phyloP scores from a whole-genome alignment of 2,797 vertebrate species.

The Squalus acanthias region DNA sequence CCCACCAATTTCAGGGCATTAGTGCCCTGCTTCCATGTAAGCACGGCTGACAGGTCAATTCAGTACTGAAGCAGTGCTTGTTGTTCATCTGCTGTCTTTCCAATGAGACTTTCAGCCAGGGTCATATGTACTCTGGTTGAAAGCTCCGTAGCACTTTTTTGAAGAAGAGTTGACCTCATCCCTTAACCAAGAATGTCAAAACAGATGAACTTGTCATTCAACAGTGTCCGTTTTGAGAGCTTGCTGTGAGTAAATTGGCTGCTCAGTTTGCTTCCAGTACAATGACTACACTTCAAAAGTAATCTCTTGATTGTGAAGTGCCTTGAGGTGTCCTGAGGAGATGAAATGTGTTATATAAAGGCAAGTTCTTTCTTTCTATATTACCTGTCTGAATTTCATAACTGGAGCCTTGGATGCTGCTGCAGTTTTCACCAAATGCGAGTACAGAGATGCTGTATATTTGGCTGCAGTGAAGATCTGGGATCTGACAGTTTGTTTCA shows the following conservation, averaged over 20 bases:
- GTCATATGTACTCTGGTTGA: not conserved
- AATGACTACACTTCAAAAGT: not conserved
- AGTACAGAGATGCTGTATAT: constrained; percentile 58
- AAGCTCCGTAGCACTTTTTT: not conserved
- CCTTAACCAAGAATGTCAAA: not conserved
- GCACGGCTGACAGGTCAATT: too few species aligned
- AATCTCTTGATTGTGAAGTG: not conserved
- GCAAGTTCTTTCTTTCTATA: not conserved
- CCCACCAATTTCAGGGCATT: not conserved
- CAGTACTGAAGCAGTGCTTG: not conserved
- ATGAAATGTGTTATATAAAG: not conserved
- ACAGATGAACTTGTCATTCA: not conserved
- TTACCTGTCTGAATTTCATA: constrained; percentile 55
- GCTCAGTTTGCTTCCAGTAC: not conserved
- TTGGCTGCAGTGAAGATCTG: constrained; percentile 54
- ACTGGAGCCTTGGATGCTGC: constrained; percentile 49
- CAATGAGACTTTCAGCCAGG: not conserved
- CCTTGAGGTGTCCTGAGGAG: not conserved
- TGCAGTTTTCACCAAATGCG: constrained; percentile 51
- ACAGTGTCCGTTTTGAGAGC: not conserved
- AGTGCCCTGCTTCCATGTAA: not conserved
- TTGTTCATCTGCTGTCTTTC: not conserved
- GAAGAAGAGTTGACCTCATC: not conserved
- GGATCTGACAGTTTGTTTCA: constrained; percentile 53
- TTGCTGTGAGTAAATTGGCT: not conserved